Conservation (phyloP, 1,140 invertebrate genomes). For the Heliconius eleuchia region DNA sequence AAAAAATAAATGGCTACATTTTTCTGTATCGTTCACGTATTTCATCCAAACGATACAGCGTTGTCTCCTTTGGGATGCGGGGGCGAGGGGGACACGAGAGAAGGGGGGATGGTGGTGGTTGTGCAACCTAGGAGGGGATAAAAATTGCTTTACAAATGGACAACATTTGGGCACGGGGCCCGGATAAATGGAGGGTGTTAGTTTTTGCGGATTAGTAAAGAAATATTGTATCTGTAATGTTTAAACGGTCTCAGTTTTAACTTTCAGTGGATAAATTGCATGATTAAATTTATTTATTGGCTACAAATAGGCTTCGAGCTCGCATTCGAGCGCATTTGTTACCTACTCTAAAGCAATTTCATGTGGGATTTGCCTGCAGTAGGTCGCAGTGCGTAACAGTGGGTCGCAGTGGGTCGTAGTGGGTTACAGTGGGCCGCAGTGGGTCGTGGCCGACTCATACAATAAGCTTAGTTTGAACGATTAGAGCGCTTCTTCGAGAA, state of each 20-base stretch:
- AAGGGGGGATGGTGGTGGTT: not conserved
- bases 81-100: not conserved
- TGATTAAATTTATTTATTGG: conserved; percentile 30
- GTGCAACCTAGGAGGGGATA: conserved; percentile 16
- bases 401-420: too few relatives aligned
- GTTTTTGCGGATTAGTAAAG: conserved; percentile 38
- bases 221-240: conserved; percentile 35
- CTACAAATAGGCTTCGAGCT: conserved; percentile 7
- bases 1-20: conserved; percentile 20
- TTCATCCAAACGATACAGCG: conserved; percentile 27
- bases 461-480: not conserved
- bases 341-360: not conserved
- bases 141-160: conserved; percentile 38
- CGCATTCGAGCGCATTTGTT: not conserved
- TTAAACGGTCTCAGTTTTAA: conserved; percentile 24
- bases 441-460: not conserved
- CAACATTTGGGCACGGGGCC: conserved; percentile 31
- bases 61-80: conserved; percentile 24
- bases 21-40: conserved; percentile 22
- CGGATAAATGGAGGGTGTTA: conserved; percentile 36
- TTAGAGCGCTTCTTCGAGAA: not conserved
- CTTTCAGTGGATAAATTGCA: conserved; percentile 11
- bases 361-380: not conserved
- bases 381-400: not conserved
- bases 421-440: too few relatives aligned